Base-by-base conservation (phyloP, 2,888 invertebrate species). In the Microctonus aethiopoides region DNA sequence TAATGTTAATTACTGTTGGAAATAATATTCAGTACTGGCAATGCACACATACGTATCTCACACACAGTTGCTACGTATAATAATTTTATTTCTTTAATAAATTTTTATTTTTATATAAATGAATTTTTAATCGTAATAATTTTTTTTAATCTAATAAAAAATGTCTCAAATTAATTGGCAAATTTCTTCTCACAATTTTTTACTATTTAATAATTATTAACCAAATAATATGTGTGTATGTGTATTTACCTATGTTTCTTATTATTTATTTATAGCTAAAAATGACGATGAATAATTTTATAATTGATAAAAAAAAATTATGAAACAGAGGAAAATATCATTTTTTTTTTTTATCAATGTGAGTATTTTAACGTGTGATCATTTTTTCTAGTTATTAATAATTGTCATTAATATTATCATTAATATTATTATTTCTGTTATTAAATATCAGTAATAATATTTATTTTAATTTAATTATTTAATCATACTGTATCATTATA, bases 41-140 rank as follows among this genome's bases (percentile, higher is more conserved):
- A 82, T 84, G 80, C 79, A 84, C 81, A 84, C 81, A 83, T 80
- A 83, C 83, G 84, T 81, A 39, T n/a, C n/a, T 16, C 46, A n/a
- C 16, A 83, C 81, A 83, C 82, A 82, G 26, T 1, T 11, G 26
- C 54, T 54, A 54, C 83, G 83, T 81, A 82, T 81, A 82, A 77
- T 78, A 77, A 79, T 80, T 83, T 81, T 22, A 62, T 66, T 63
- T 63, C 1, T 34, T 66, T 13, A 52, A 22, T 52, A n/a, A n/a
- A n/a, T 20, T 22, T 9, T 9, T 52, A n/a, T 20, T 22, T 9
- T 9, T 52, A 52, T 1, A 52, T 52, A 10, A 52, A 52, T 52
- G 22, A 22, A 52, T 20, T 52, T n/a, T n/a, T n/a, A 2, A 22
- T 52, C 13, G n/a, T n/a, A 13, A n/a, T 39, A n/a, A 39, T 20